Percentiles rank a stretch among this genome's conserved stretches.
Evolutionary conservation across 2,888 invertebrate species (phyloP).

Genomic region (Empis livida): DNA sequence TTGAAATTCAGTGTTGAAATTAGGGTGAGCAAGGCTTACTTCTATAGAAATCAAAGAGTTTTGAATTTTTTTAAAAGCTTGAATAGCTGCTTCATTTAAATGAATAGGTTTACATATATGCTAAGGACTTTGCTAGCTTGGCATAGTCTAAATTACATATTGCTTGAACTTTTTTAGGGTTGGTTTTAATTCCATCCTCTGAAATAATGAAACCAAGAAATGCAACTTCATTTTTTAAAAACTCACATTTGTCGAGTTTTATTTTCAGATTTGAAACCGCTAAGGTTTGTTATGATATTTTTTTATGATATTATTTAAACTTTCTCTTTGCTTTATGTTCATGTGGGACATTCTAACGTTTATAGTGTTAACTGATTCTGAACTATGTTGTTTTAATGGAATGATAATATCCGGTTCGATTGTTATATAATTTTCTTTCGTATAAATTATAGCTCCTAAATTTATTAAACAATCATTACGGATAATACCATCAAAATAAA

Average conservation of each 20-base stretch:
- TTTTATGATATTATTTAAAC: constrained; percentile 1
- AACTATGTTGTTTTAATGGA: constrained; percentile 2
- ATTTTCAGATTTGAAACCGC: constrained; percentile 7
- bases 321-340: constrained; percentile 3
- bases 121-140: constrained; percentile 8
- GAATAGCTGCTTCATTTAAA: constrained; percentile 1
- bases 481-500: constrained; percentile 5
- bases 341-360: constrained; percentile 3
- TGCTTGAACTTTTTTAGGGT: constrained; percentile 7
- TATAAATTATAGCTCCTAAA: constrained; percentile 2
- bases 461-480: constrained; percentile 6
- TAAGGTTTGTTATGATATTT: constrained; percentile 3
- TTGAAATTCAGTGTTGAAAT: constrained; percentile 7
- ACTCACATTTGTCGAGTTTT: constrained; percentile 10
- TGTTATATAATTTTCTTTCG: constrained; percentile 3
- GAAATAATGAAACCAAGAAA: constrained; percentile 11
- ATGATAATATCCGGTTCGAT: constrained; percentile 1
- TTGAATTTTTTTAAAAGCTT: constrained; percentile 8
- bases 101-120: constrained; percentile 5
- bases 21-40: constrained; percentile 5
- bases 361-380: constrained; percentile 3
- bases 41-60: constrained; percentile 7
- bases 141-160: constrained; percentile 9
- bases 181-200: constrained; percentile 8
- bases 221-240: constrained; percentile 8